Percentiles rank a stretch among this genome's conserved stretches.
phyloP scores from a whole-genome alignment of 2,113 vertebrate genomes.

The Leuciscus idus region DNA sequence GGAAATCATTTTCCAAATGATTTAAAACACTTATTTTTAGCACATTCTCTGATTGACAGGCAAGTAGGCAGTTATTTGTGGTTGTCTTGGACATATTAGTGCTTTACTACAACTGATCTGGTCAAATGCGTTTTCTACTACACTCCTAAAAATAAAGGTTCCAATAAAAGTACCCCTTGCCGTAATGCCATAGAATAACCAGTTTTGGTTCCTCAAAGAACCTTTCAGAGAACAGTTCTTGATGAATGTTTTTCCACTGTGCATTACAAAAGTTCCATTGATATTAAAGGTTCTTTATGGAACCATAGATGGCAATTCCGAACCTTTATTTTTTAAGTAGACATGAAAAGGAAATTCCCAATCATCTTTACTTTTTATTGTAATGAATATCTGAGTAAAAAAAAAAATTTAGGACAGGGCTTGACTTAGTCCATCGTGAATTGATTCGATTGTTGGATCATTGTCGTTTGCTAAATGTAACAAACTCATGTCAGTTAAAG shows the following conservation, averaged over 20 bases:
- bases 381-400: not conserved
- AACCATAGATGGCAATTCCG: not conserved
- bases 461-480: not conserved
- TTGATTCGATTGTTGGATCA: not conserved
- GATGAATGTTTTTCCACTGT: not conserved
- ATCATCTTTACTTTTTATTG: not conserved
- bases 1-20: not conserved
- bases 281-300: not conserved
- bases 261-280: not conserved
- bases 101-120: not conserved
- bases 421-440: not conserved
- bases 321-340: not conserved
- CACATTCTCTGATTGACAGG: not conserved
- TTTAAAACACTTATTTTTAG: not conserved
- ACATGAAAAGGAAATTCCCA: not conserved
- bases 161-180: not conserved
- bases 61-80: not conserved
- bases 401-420: not conserved
- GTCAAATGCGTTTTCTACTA: not conserved
- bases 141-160: not conserved
- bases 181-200: not conserved
- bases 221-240: not conserved
- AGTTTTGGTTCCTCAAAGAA: not conserved
- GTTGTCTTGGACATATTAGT: not conserved
- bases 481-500: too few relatives aligned